These are phyloP conservation scores for Bicyclus anynana DNA, from an alignment of 1,140 invertebrate species.

Conservation along the genomic window DNA sequence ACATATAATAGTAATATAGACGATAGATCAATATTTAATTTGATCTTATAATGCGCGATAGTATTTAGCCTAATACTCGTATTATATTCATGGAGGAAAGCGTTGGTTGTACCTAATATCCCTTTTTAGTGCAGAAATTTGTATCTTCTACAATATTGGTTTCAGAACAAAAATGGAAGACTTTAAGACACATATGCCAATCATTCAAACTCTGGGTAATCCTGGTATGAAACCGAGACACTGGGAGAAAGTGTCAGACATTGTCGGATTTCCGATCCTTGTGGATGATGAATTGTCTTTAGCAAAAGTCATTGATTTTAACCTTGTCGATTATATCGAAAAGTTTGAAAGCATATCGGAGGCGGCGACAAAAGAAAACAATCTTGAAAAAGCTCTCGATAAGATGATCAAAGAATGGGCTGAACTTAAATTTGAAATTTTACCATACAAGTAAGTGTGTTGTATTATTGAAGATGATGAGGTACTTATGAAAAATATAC, in stretches of 20 bases:
- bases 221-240: constrained; percentile 94
- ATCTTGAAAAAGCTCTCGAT: constrained; percentile 91
- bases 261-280: constrained; percentile 94
- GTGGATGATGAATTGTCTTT: constrained; percentile 91
- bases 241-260: constrained; percentile 97
- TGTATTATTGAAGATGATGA: too few relatives aligned
- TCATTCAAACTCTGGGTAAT: constrained; percentile 95
- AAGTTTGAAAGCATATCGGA: constrained; percentile 97
- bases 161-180: constrained; percentile 87
- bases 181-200: constrained; percentile 93
- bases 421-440: constrained; percentile 88
- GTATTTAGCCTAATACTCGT: too few relatives aligned
- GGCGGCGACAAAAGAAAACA: constrained; percentile 96
- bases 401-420: constrained; percentile 97
- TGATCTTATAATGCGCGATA: too few relatives aligned
- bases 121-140: too few relatives aligned
- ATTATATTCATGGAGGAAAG: too few relatives aligned
- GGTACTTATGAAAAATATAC: too few relatives aligned
- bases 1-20: too few relatives aligned
- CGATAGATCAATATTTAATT: too few relatives aligned
- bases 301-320: constrained; percentile 95
- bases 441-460: constrained; percentile 82
- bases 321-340: constrained; percentile 91
- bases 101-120: too few relatives aligned
- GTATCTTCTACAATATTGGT: too few relatives aligned